A percentile compares a stretch with the other conserved stretches of the same genome.
These are phyloP conservation scores for Neoscelio sp. DNA, from an alignment of 2,888 invertebrate species.

Conservation along the genomic window DNA sequence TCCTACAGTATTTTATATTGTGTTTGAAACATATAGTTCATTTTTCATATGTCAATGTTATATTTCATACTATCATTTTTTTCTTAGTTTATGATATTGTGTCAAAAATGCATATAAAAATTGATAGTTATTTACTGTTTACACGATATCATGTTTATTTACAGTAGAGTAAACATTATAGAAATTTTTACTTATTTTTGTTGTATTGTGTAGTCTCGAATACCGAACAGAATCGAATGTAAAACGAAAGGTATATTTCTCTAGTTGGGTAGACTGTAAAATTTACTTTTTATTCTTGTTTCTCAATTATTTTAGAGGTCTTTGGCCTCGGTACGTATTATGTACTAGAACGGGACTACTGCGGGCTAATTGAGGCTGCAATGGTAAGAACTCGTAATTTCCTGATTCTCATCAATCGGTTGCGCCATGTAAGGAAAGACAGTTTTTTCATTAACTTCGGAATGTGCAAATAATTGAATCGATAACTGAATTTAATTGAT, in stretches of 20 bases:
- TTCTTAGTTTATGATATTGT: too few relatives aligned
- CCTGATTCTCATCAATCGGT: constrained; percentile 58
- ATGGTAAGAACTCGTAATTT: constrained; percentile 53
- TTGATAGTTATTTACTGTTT: too few relatives aligned
- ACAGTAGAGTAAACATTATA: too few relatives aligned
- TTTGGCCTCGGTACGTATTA: constrained; percentile 50
- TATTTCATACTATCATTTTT: too few relatives aligned
- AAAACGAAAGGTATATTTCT: constrained; percentile 20
- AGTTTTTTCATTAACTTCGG: constrained; percentile 18
- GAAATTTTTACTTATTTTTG: too few relatives aligned
- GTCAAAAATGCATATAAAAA: too few relatives aligned
- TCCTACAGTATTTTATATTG: too few relatives aligned
- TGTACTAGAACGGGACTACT: constrained; percentile 52
- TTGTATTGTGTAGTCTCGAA: too few relatives aligned
- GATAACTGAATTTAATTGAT: constrained; percentile 4
- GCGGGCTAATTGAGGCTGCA: constrained; percentile 47
- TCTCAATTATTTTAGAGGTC: constrained; percentile 58
- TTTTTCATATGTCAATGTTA: too few relatives aligned
- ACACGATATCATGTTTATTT: too few relatives aligned
- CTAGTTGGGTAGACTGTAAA: constrained; percentile 37
- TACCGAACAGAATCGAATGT: neutral
- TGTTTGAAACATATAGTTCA: too few relatives aligned
- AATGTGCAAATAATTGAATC: constrained; percentile 17
- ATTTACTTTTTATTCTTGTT: constrained; percentile 49
- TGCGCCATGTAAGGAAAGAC: constrained; percentile 29